Conservation (phyloP, 2,113 vertebrate genomes). For the Sinocyclocheilus grahami region DNA sequence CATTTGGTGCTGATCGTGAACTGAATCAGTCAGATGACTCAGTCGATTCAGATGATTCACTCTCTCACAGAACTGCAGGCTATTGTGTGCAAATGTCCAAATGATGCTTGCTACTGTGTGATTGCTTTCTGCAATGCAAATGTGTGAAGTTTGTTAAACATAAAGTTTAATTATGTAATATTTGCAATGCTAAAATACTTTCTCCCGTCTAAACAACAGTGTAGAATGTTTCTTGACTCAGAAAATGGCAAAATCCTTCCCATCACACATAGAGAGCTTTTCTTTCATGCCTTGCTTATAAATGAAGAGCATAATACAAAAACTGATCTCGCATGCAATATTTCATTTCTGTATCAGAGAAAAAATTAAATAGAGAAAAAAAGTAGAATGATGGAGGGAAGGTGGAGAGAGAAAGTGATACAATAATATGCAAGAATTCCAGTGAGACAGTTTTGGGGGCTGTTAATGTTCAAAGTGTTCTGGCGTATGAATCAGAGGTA, state of each 20-base stretch:
- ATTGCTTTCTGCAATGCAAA: background rate
- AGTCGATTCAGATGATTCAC: too few species aligned
- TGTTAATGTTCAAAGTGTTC: conserved; percentile 69
- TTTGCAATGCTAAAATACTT: background rate
- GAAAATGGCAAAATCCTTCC: background rate
- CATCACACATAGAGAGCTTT: background rate
- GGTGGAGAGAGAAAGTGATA: background rate
- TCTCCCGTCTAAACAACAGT: background rate
- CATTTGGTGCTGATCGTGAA: background rate
- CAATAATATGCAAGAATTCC: conserved; percentile 45
- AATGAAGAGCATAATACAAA: conserved; percentile 6
- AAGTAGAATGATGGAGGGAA: background rate
- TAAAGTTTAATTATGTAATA: background rate
- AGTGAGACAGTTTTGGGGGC: conserved; percentile 64
- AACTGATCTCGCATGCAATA: conserved; percentile 20
- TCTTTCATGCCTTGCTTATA: background rate
- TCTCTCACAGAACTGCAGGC: background rate
- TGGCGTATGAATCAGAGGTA: conserved; percentile 56
- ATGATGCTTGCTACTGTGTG: background rate
- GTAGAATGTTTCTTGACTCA: background rate
- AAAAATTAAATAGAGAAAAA: conserved; percentile 51
- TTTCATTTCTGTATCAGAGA: conserved; percentile 40
- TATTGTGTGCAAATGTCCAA: background rate
- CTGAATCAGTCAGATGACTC: background rate
- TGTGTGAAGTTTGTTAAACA: background rate